Conservation (phyloP, 1,140 invertebrate genomes). For the Philopotamus ludificatus region DNA sequence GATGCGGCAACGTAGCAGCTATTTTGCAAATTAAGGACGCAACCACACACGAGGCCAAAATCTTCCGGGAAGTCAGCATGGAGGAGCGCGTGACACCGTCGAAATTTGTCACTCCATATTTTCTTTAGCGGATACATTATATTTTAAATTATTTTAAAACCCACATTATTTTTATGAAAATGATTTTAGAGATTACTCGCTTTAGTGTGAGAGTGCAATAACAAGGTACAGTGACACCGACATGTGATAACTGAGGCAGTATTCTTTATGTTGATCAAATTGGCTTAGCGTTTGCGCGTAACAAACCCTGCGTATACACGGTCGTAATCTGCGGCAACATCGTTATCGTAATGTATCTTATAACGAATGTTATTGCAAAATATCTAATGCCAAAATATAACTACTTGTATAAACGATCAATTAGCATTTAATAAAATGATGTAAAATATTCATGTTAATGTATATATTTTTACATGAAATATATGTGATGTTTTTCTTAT, state of each 20-base stretch:
- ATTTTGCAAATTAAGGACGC: constrained; percentile 82
- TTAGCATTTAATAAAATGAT: not conserved
- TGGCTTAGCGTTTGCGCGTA: too few species aligned
- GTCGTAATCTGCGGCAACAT: too few species aligned
- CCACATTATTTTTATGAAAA: constrained; percentile 10
- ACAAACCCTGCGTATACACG: too few species aligned
- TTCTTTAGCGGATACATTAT: constrained; percentile 65
- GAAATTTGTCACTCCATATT: constrained; percentile 91
- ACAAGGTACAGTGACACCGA: not conserved
- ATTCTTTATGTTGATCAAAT: not conserved
- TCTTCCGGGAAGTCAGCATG: constrained; percentile 95
- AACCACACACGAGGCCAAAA: constrained; percentile 75
- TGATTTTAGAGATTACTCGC: not conserved
- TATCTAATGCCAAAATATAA: too few species aligned
- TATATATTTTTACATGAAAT: constrained; percentile 14
- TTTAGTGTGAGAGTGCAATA: not conserved
- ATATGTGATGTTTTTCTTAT: not conserved
- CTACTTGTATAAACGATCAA: not conserved
- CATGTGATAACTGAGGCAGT: not conserved
- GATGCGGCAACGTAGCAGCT: constrained; percentile 91
- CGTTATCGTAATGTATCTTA: too few species aligned
- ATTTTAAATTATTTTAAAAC: not conserved
- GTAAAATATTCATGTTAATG: constrained; percentile 6
- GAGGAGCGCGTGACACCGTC: constrained; percentile 88
- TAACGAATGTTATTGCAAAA: too few species aligned